These are phyloP conservation scores for Sebastes nivosus DNA, from an alignment of 2,797 vertebrate species.

Conservation along the genomic window DNA sequence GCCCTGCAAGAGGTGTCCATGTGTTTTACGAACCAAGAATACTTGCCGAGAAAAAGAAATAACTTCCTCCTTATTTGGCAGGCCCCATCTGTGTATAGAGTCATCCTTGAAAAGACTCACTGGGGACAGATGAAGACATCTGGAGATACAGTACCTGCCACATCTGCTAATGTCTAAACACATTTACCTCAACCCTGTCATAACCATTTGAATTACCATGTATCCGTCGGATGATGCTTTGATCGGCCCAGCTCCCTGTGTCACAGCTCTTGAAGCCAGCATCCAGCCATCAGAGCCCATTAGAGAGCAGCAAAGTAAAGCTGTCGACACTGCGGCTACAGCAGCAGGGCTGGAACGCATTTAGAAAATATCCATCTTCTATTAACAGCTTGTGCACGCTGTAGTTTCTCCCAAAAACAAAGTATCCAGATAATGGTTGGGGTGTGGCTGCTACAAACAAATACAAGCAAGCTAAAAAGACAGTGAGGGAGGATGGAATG, in stretches of 20 bases:
- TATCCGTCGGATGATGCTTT: slow-evolving; percentile 71
- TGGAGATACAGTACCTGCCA: slow-evolving; percentile 77
- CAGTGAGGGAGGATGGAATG: neutral
- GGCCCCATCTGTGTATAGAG: slow-evolving; percentile 73
- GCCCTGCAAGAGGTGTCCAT: slow-evolving; percentile 25
- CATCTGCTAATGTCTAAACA: slow-evolving; percentile 81
- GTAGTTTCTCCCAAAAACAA: neutral
- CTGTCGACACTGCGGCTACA: slow-evolving; percentile 19
- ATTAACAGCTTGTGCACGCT: neutral
- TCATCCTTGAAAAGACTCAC: slow-evolving; percentile 72
- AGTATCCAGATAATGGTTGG: neutral
- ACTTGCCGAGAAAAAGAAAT: slow-evolving; percentile 48
- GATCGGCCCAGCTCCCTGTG: slow-evolving; percentile 69
- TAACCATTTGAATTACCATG: slow-evolving; percentile 71
- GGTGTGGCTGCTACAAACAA: neutral
- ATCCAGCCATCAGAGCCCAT: slow-evolving; percentile 59
- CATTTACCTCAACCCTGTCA: slow-evolving; percentile 75
- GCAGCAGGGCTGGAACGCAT: neutral
- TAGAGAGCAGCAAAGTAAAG: slow-evolving; percentile 40
- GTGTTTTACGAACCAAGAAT: slow-evolving; percentile 39
- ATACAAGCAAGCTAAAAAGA: neutral
- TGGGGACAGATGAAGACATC: slow-evolving; percentile 81
- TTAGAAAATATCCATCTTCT: slow-evolving; percentile 31
- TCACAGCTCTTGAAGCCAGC: slow-evolving; percentile 47
- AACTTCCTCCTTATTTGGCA: slow-evolving; percentile 57